Percentiles rank a stretch among this genome's conserved stretches.
These are phyloP conservation scores for Gymnorhina tibicen DNA, from an alignment of 2,113 vertebrate genomes.

Conservation along the genomic window DNA sequence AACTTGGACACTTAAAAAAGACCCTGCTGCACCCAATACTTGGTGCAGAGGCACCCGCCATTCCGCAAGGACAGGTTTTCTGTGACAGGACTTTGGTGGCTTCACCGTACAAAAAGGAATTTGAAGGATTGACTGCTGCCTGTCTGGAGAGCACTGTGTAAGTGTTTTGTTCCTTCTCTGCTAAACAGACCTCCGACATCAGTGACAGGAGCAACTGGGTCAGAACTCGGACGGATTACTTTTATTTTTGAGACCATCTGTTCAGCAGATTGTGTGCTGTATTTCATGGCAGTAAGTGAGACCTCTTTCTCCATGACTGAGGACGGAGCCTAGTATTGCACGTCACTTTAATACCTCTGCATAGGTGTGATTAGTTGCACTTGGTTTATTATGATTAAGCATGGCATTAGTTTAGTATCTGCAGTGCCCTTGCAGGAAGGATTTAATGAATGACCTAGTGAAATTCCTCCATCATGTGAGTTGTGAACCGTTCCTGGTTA, in stretches of 20 bases:
- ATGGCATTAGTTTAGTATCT: not conserved
- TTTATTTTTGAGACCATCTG: conserved; percentile 96
- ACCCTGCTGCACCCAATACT: not conserved
- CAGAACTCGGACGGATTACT: conserved; percentile 88
- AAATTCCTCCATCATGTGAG: not conserved
- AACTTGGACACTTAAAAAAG: not conserved
- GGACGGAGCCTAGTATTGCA: not conserved
- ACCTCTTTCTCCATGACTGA: not conserved
- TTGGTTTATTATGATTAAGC: not conserved
- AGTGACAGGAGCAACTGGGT: conserved; percentile 78
- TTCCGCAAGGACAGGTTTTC: not conserved
- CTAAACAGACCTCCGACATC: conserved; percentile 85
- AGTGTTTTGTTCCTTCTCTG: conserved; percentile 21
- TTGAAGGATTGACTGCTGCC: not conserved
- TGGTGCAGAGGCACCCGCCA: not conserved
- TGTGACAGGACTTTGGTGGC: not conserved
- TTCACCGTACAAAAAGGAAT: not conserved
- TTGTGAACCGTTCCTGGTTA: not conserved
- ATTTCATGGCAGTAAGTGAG: conserved; percentile 95
- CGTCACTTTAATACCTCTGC: not conserved
- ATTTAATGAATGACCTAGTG: not conserved
- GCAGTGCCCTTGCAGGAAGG: not conserved
- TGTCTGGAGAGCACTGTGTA: not conserved
- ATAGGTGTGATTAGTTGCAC: not conserved
- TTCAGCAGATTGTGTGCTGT: conserved; percentile 89